Evolutionary conservation across 2,113 vertebrate species (phyloP).

Genomic region (Solenodon paradoxus): DNA sequence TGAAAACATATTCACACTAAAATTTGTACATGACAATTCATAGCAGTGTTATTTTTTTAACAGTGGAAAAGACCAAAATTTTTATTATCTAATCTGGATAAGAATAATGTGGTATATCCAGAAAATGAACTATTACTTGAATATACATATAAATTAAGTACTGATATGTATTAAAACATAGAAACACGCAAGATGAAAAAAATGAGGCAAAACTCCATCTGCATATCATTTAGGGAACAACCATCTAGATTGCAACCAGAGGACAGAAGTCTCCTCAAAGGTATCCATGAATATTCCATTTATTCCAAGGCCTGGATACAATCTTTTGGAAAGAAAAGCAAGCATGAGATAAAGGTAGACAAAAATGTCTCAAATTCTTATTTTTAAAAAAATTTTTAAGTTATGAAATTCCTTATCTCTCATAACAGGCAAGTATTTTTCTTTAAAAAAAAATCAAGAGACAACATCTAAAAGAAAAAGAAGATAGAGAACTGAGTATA

Average conservation of each 20-base stretch:
- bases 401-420: background rate
- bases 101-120: background rate
- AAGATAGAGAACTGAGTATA: background rate
- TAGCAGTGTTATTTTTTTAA: background rate
- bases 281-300: background rate
- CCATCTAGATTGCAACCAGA: background rate
- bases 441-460: background rate
- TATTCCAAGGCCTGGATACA: background rate
- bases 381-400: background rate
- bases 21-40: background rate
- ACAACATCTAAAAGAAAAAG: background rate
- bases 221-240: no score
- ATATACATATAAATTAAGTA: background rate
- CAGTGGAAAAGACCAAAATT: background rate
- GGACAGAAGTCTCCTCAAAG: background rate
- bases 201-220: no score
- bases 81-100: background rate
- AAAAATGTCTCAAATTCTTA: background rate
- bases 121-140: background rate
- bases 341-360: background rate
- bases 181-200: background rate
- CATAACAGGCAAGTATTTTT: background rate
- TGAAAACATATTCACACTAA: background rate
- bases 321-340: background rate
- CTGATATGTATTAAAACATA: background rate